Evolutionary conservation across 2,113 vertebrate species (phyloP).

Genomic region (Ardeotis arabs): DNA sequence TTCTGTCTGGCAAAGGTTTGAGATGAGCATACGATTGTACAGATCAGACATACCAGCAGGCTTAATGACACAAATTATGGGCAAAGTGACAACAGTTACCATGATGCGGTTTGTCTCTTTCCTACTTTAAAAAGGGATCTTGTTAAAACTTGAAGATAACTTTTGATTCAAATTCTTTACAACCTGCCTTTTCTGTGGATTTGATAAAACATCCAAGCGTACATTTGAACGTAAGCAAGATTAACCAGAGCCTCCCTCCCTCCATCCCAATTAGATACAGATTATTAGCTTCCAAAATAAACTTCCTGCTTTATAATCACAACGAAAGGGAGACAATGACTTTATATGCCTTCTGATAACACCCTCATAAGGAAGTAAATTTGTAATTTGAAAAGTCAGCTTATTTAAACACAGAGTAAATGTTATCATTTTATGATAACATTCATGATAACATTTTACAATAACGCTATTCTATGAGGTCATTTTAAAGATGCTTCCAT

Average conservation of each 20-base stretch:
- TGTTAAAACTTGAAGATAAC: background rate
- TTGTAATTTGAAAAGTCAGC: background rate
- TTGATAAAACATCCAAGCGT: background rate
- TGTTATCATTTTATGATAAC: background rate
- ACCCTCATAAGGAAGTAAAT: background rate
- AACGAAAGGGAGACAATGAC: background rate
- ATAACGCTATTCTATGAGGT: background rate
- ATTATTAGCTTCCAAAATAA: slow-evolving; percentile 8
- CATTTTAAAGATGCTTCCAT: background rate
- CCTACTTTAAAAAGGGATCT: background rate
- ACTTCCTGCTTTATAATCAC: background rate
- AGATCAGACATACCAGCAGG: background rate
- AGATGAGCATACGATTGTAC: background rate
- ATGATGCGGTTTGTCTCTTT: background rate
- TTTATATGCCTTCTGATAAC: background rate
- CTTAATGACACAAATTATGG: background rate
- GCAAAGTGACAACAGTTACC: background rate
- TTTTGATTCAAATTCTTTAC: background rate
- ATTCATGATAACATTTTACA: too few relatives aligned
- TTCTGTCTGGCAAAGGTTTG: background rate
- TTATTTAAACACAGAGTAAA: background rate
- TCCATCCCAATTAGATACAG: background rate
- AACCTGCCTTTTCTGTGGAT: background rate
- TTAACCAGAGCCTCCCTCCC: background rate
- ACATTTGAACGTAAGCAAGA: background rate